phyloP scores from a whole-genome alignment of 2,888 invertebrate genomes.

The Trachelus iudaicus region DNA sequence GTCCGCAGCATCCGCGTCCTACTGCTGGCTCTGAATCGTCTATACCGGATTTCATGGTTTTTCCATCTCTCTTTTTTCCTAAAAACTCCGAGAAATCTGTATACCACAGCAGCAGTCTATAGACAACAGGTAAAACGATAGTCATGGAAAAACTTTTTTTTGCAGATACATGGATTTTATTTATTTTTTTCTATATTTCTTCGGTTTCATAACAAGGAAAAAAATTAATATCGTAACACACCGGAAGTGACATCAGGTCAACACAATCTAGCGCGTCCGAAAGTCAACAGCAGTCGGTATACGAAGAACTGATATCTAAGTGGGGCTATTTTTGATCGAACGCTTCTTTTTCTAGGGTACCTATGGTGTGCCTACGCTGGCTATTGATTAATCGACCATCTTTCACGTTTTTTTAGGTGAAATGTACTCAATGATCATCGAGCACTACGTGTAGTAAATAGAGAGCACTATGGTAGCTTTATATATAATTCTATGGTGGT shows the following conservation, averaged over 20 bases:
- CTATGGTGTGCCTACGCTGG: neutral
- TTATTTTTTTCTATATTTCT: neutral
- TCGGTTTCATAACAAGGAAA: neutral
- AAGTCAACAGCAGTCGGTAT: neutral
- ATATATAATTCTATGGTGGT: neutral
- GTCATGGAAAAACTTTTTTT: neutral
- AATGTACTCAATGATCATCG: neutral
- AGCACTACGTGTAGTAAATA: neutral
- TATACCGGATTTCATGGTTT: neutral
- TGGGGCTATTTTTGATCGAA: neutral
- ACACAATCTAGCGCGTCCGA: neutral
- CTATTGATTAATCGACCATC: neutral
- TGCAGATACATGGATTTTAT: neutral
- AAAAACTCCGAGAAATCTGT: slow-evolving; percentile 1
- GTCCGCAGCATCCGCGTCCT: neutral
- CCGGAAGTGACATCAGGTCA: neutral
- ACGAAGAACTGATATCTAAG: neutral
- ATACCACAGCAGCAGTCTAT: neutral
- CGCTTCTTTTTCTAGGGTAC: neutral
- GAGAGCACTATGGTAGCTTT: neutral
- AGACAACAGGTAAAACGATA: neutral
- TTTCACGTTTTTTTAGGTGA: neutral
- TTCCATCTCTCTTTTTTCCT: slow-evolving; percentile 10
- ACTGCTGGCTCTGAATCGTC: neutral
- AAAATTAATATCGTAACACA: neutral